Conservation (phyloP, 37 sponge, comb jelly and placozoan species). For the Chondrilla cf. caribensis region DNA sequence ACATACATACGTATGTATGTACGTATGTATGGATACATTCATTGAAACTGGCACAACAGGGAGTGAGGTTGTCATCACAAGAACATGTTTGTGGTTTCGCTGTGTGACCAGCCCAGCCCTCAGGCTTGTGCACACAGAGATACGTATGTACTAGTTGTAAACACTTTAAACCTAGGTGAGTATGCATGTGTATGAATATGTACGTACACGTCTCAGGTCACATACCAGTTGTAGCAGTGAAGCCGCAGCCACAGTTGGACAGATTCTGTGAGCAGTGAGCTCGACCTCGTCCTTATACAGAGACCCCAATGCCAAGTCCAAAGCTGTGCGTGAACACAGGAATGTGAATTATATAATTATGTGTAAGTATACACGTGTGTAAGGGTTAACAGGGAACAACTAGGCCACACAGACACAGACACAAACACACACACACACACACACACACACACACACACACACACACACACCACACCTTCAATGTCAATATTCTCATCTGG, state of each 20-base stretch:
- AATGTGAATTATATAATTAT: background rate
- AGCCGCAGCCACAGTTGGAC: slow-evolving; percentile 67
- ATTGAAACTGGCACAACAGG: too few species aligned
- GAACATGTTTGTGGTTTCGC: too few species aligned
- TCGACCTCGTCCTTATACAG: slow-evolving; percentile 62
- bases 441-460: slow-evolving; percentile 19
- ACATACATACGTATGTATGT: too few species aligned
- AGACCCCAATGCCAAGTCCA: slow-evolving; percentile 72
- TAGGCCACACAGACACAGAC: slow-evolving; percentile 24
- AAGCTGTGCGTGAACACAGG: slow-evolving; percentile 46
- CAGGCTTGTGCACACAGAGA: too few species aligned
- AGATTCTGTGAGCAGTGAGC: slow-evolving; percentile 33
- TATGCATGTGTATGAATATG: too few species aligned
- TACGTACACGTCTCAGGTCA: slow-evolving; percentile 13
- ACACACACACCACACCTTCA: slow-evolving; percentile 46
- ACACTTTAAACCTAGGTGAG: too few species aligned
- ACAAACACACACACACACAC: slow-evolving; percentile 22
- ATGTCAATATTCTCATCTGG: slow-evolving; percentile 64
- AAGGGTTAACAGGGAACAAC: too few species aligned
- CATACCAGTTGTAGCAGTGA: slow-evolving; percentile 84
- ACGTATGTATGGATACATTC: background rate
- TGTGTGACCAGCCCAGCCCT: too few species aligned
- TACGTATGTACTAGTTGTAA: too few species aligned
- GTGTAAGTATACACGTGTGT: too few species aligned
- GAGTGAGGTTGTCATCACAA: too few species aligned